Evolutionary conservation across 2,113 vertebrate species (phyloP).

Genomic region (Nesoenas mayeri): DNA sequence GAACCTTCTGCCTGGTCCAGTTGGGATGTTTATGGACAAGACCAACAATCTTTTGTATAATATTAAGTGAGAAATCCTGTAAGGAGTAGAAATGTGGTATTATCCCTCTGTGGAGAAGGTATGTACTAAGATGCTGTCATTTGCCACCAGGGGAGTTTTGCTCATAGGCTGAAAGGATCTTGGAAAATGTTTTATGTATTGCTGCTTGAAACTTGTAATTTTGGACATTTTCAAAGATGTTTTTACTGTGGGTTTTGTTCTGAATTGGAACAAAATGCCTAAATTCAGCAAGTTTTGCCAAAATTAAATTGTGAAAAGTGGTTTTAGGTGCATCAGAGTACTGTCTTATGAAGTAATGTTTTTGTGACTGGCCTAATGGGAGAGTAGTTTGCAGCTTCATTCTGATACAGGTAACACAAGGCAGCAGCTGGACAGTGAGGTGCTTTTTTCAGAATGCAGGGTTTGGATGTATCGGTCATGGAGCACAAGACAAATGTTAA

Average conservation of each 20-base stretch:
- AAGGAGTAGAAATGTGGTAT: neutral
- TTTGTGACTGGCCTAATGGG: neutral
- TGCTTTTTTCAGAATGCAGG: neutral
- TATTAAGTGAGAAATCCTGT: neutral
- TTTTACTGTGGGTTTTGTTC: neutral
- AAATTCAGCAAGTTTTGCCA: neutral
- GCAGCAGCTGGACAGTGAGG: neutral
- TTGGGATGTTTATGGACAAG: neutral
- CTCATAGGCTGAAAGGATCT: neutral
- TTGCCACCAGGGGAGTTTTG: neutral
- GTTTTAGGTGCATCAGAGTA: neutral
- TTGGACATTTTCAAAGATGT: neutral
- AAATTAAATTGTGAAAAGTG: neutral
- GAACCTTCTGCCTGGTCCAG: neutral
- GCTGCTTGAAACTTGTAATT: neutral
- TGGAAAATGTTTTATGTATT: neutral
- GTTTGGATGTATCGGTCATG: neutral
- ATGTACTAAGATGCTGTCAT: neutral
- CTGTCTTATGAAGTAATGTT: neutral
- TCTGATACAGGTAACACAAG: fast-evolving
- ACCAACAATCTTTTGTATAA: neutral
- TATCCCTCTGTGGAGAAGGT: neutral
- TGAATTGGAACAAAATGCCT: neutral
- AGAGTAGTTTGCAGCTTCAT: neutral
- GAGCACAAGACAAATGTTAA: neutral